These are phyloP conservation scores for Drosophila acutilabella DNA, from an alignment of 2,888 invertebrate genomes.

Conservation along the genomic window DNA sequence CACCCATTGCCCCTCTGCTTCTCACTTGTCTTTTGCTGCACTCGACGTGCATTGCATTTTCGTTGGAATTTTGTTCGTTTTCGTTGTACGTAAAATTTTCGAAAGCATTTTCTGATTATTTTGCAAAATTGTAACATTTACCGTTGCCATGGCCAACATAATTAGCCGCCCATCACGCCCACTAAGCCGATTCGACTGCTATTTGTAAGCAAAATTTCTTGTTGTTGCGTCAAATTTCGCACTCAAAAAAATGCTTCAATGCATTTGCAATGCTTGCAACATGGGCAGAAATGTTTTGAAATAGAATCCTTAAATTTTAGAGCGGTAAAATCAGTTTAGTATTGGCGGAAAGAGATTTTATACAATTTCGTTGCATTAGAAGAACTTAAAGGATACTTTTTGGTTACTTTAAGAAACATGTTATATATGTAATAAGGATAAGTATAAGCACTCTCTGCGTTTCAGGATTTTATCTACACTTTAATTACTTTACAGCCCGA, in stretches of 20 bases:
- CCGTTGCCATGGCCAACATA: slow-evolving; percentile 56
- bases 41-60: slow-evolving; percentile 39
- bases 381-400: too few relatives aligned
- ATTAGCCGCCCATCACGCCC: slow-evolving; percentile 49
- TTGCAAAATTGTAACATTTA: slow-evolving; percentile 72
- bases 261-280: slow-evolving; percentile 50
- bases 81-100: slow-evolving; percentile 67
- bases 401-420: too few relatives aligned
- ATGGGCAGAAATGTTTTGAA: neutral
- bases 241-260: slow-evolving; percentile 38
- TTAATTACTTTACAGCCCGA: too few relatives aligned
- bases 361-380: neutral
- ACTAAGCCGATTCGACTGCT: slow-evolving; percentile 9
- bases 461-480: too few relatives aligned
- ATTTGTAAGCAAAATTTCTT: slow-evolving; percentile 24
- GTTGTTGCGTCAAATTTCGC: slow-evolving; percentile 41
- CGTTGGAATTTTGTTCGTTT: slow-evolving; percentile 51
- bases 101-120: slow-evolving; percentile 78
- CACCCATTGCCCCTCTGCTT: too few relatives aligned
- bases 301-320: neutral
- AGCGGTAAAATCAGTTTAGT: neutral
- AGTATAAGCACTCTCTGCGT: too few relatives aligned
- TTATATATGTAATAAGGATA: too few relatives aligned
- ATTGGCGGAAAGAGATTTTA: neutral
- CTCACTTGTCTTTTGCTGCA: neutral